Evolutionary conservation across 1,140 invertebrate genomes (phyloP).

Genomic region (Nautilus pompilius): DNA sequence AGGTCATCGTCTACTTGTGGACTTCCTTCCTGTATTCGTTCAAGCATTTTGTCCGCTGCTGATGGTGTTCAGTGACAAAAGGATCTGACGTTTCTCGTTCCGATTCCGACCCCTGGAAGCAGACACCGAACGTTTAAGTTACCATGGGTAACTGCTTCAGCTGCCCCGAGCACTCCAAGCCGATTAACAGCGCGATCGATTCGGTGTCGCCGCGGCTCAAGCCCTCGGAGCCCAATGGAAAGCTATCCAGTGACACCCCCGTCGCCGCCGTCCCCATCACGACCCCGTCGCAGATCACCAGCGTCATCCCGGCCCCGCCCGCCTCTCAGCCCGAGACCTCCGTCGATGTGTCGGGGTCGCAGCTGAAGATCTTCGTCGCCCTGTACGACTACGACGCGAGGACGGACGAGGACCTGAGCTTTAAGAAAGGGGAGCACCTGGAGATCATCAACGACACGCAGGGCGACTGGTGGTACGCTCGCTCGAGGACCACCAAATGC

Average conservation of each 20-base stretch:
- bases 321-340: conserved; percentile 15
- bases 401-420: conserved; percentile 97
- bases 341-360: conserved; percentile 12
- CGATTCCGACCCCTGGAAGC: too few species aligned
- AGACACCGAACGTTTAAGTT: neutral
- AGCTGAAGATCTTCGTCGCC: conserved; percentile 81
- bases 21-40: too few species aligned
- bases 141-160: conserved; percentile 29
- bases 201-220: conserved; percentile 16
- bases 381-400: conserved; percentile 98
- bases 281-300: conserved; percentile 12
- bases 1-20: too few species aligned
- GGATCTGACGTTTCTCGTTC: too few species aligned
- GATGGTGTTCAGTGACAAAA: too few species aligned
- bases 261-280: conserved; percentile 16
- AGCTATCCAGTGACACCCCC: conserved; percentile 9
- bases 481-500: conserved; percentile 82
- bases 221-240: conserved; percentile 17
- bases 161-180: conserved; percentile 15
- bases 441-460: conserved; percentile 98
- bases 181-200: conserved; percentile 1
- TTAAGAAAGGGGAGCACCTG: conserved; percentile 96
- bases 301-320: conserved; percentile 9
- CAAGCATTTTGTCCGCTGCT: too few species aligned
- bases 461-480: conserved; percentile 98